These are phyloP conservation scores for Nylanderia fulva DNA, from an alignment of 1,140 invertebrate genomes.

Conservation along the genomic window DNA sequence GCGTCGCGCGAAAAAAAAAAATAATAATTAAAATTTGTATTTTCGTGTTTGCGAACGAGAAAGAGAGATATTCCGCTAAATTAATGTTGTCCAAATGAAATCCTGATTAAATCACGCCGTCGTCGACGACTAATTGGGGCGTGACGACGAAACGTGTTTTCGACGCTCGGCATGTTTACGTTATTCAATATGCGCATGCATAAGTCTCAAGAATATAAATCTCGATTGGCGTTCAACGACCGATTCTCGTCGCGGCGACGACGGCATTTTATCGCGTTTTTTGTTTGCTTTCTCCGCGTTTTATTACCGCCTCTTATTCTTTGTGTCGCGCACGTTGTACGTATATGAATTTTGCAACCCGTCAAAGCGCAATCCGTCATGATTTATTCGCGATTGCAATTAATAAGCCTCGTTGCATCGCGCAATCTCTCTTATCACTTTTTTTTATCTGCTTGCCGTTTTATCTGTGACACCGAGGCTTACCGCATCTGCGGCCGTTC, in stretches of 20 bases:
- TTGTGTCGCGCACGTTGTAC: not conserved
- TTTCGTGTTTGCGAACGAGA: not conserved
- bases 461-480: slow-evolving; percentile 22
- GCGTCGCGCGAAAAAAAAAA: not conserved
- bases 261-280: slow-evolving; percentile 35
- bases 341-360: slow-evolving; percentile 19
- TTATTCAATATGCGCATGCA: slow-evolving; percentile 34
- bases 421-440: slow-evolving; percentile 16
- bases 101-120: slow-evolving; percentile 15
- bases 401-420: slow-evolving; percentile 30
- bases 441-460: slow-evolving; percentile 32
- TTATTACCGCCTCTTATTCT: slow-evolving; percentile 6
- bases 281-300: slow-evolving; percentile 8
- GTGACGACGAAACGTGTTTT: slow-evolving; percentile 47
- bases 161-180: slow-evolving; percentile 31
- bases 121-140: slow-evolving; percentile 25
- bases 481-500: not conserved
- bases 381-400: slow-evolving; percentile 40
- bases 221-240: slow-evolving; percentile 50
- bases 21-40: too few species aligned
- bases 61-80: slow-evolving; percentile 22
- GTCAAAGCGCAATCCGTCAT: slow-evolving; percentile 22
- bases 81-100: slow-evolving; percentile 23
- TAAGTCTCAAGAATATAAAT: slow-evolving; percentile 32
- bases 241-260: slow-evolving; percentile 23